Evolutionary conservation across 2,888 invertebrate species (phyloP), one percentile per base, ranked within the genome.

Genomic region (Chironomus tentans): DNA sequence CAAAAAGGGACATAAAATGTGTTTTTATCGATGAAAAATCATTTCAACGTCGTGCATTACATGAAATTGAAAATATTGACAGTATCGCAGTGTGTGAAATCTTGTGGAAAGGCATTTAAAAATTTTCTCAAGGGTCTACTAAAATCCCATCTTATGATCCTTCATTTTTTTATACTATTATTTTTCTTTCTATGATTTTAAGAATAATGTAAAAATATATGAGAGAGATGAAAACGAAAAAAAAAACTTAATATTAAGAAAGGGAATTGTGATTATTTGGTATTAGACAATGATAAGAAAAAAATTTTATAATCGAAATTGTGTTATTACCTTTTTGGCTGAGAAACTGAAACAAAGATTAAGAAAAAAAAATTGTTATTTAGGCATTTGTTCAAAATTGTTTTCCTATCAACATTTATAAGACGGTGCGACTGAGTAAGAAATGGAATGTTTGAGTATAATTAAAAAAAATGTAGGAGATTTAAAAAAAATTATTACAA

Each of bases 221-320:
- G 74, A 74, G 74, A 74, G 74, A 74, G 74, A 74, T 62, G 56
- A 74, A 65, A 22, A 74, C 38, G 74, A 74, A 47, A 12, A 70
- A 70, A 56, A 50, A 71, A 50, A 21, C 65, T 68, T 68, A 74
- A 74, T 74, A 62, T 74, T 74, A 74, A 74, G 74, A 68, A 46
- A 65, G 74, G 72, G 74, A 74, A 68, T 46, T 74, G 74, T 74
- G 74, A 74, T 74, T 74, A 68, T 74, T 74, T 74, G 74, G 74
- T 74, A 74, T 74, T 74, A 74, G 74, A 74, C 38, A 74, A 61
- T 62, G 72, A 73, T 73, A 73, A 73, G 72, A 73, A 74, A 28
- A 38, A 71, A 71, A n/a, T 56, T 56, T 62, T 62, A 48, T 21
- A 72, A 62, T 38, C 48, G 22, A 71, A 73, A 73, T 46, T 74